These are phyloP conservation scores for Cepphus grylle DNA, from an alignment of 2,113 vertebrate genomes.

Conservation along the genomic window DNA sequence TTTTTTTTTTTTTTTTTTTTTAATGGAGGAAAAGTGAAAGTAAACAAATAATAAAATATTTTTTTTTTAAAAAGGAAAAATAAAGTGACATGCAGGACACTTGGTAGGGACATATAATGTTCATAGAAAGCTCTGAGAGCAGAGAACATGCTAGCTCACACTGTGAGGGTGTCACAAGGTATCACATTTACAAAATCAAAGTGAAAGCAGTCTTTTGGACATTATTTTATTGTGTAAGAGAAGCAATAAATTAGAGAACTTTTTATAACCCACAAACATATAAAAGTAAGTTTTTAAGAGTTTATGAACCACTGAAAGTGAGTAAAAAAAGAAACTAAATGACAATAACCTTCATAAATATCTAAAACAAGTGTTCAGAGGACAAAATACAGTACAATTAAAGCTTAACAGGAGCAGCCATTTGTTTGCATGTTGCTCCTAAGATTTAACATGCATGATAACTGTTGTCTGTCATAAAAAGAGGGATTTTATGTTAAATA, in stretches of 20 bases:
- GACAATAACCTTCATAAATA: neutral
- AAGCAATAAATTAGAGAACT: neutral
- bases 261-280: neutral
- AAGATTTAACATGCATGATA: neutral
- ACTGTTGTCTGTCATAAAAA: neutral
- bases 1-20: neutral
- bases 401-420: neutral
- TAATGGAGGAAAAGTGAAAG: neutral
- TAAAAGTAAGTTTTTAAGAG: neutral
- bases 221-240: neutral
- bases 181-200: neutral
- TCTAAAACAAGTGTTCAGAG: neutral
- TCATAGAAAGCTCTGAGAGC: neutral
- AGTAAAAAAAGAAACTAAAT: neutral
- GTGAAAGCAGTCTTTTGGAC: neutral
- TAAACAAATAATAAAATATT: neutral
- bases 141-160: neutral
- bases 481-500: neutral
- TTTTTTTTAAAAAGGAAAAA: neutral
- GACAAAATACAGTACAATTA: neutral
- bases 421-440: neutral
- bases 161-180: neutral
- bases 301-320: neutral
- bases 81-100: neutral
- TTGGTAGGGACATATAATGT: neutral